Percentiles rank a stretch among this genome's conserved stretches.
phyloP scores from a whole-genome alignment of 2,797 vertebrate genomes.

The Sphenopsis melanotis region DNA sequence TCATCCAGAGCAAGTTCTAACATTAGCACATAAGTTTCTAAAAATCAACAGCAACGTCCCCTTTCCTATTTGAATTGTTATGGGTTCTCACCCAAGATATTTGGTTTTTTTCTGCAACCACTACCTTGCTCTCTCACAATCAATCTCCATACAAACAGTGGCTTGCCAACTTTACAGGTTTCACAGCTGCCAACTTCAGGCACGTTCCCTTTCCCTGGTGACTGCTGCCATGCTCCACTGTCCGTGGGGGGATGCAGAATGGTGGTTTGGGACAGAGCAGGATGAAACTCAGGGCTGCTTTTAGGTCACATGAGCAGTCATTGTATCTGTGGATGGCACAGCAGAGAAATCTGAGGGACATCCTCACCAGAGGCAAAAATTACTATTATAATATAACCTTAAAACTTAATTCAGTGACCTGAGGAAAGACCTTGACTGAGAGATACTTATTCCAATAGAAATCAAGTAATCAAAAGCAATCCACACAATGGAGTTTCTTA shows the following conservation, averaged over 20 bases:
- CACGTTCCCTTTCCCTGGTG: not conserved
- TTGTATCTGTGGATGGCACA: not conserved
- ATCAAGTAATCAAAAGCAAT: not conserved
- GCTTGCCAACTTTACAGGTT: not conserved
- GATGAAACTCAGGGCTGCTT: not conserved
- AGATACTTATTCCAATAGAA: not conserved
- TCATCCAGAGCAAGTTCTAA: not conserved
- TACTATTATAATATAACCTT: not conserved
- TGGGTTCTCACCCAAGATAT: not conserved
- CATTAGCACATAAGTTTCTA: fast-evolving
- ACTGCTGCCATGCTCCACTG: not conserved
- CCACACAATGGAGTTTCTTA: not conserved
- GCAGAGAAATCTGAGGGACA: not conserved
- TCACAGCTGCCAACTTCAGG: not conserved
- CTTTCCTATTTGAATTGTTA: not conserved
- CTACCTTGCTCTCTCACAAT: not conserved
- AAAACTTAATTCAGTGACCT: not conserved
- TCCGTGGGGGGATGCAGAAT: not conserved
- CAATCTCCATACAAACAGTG: not conserved
- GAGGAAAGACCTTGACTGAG: not conserved
- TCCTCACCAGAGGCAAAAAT: not conserved
- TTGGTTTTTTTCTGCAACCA: not conserved
- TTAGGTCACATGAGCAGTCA: not conserved
- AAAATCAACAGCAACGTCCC: not conserved
- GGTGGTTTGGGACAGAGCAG: not conserved